A percentile compares a stretch with the other conserved stretches of the same genome.
phyloP scores from a whole-genome alignment of 2,888 invertebrate species.

The Tetrapedia diversipes region DNA sequence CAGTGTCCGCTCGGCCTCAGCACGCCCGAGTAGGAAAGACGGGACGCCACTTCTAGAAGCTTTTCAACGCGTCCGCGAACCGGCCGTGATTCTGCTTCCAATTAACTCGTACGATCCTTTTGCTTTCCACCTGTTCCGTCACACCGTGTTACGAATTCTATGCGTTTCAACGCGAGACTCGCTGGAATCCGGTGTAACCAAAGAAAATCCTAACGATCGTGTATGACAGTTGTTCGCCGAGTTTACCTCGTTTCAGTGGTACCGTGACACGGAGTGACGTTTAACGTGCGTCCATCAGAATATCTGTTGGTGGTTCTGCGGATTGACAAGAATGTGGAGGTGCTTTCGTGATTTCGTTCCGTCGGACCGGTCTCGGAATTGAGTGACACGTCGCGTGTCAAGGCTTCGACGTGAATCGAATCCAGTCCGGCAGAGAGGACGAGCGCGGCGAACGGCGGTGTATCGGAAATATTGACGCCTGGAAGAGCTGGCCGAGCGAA shows the following conservation, averaged over 20 bases:
- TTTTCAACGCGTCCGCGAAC: constrained; percentile 31
- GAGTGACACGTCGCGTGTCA: constrained; percentile 48
- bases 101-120: constrained; percentile 8
- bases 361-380: constrained; percentile 16
- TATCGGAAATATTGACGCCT: constrained; percentile 25
- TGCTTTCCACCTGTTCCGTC: background rate
- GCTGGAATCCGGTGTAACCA: background rate
- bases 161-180: background rate
- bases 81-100: background rate
- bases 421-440: background rate
- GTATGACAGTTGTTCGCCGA: constrained; percentile 1
- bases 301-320: background rate
- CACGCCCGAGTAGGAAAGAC: constrained; percentile 67
- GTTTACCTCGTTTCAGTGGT: background rate
- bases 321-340: constrained; percentile 31
- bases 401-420: constrained; percentile 37
- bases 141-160: too few species aligned
- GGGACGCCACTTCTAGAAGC: constrained; percentile 52
- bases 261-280: background rate
- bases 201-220: background rate
- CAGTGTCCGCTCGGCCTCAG: constrained; percentile 77
- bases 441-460: background rate
- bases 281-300: background rate
- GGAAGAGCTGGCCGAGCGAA: background rate
- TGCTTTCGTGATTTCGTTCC: constrained; percentile 6